Conservation (phyloP, 2,888 invertebrate genomes). For the Drosophila rubida region DNA sequence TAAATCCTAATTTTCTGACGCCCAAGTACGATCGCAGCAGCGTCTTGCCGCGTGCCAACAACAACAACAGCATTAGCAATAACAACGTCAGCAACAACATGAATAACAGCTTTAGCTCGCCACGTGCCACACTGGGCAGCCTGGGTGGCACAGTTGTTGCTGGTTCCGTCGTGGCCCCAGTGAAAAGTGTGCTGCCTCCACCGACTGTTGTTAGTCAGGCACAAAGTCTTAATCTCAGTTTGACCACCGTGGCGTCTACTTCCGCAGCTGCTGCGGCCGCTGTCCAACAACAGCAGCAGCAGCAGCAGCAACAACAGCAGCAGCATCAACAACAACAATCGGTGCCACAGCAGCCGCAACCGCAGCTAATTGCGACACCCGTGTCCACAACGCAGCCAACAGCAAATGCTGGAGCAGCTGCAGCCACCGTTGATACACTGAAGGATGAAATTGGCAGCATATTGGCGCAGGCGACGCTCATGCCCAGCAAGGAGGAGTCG, state of each 20-base stretch:
- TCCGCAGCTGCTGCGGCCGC: constrained; percentile 61
- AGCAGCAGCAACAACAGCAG: constrained; percentile 25
- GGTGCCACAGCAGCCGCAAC: constrained; percentile 37
- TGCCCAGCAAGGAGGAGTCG: constrained; percentile 85
- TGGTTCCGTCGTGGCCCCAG: neutral
- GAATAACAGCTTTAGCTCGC: constrained; percentile 6
- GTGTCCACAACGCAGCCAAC: constrained; percentile 34
- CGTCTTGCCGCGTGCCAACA: constrained; percentile 74
- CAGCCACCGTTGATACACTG: constrained; percentile 71
- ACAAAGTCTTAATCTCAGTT: constrained; percentile 52
- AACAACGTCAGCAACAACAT: constrained; percentile 13
- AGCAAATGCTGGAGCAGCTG: constrained; percentile 1
- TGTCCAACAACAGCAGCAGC: constrained; percentile 21
- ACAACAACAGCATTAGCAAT: constrained; percentile 50
- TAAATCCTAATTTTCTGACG: constrained; percentile 84
- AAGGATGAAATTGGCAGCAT: constrained; percentile 84
- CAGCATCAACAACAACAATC: constrained; percentile 20
- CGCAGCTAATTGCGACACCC: constrained; percentile 10
- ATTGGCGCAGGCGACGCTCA: constrained; percentile 82
- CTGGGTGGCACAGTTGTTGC: constrained; percentile 29
- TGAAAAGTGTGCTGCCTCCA: constrained; percentile 13
- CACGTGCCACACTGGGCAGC: constrained; percentile 20
- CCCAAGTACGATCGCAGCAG: constrained; percentile 83
- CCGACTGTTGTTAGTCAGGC: constrained; percentile 21
- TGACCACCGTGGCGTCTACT: constrained; percentile 58